A percentile compares a stretch with the other conserved stretches of the same genome.
Evolutionary conservation across 2,888 invertebrate species (phyloP).

Genomic region (Melieria picta): DNA sequence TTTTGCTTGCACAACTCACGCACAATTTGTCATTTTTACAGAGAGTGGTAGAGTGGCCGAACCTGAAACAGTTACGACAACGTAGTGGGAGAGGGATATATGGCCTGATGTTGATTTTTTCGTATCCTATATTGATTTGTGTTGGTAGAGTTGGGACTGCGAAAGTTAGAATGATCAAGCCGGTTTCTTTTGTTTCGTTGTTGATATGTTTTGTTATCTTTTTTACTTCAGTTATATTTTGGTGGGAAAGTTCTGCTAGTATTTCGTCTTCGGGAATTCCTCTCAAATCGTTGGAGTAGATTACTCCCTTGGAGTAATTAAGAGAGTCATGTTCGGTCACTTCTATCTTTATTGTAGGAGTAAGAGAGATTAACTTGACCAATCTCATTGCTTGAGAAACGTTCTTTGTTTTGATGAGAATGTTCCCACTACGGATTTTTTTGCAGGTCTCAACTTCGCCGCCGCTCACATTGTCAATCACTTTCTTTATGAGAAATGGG

Average conservation of each 20-base stretch:
- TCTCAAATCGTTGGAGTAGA: conserved; percentile 28
- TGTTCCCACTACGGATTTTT: conserved; percentile 25
- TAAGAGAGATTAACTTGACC: conserved; percentile 18
- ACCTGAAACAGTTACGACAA: conserved; percentile 1
- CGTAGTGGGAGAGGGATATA: conserved; percentile 19
- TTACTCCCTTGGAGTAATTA: conserved; percentile 30
- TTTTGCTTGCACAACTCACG: neutral
- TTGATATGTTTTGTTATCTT: conserved; percentile 20
- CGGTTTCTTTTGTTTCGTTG: conserved; percentile 21
- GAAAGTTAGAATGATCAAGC: conserved; percentile 29
- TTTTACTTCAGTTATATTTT: conserved; percentile 27
- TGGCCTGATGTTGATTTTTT: conserved; percentile 14
- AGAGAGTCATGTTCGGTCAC: conserved; percentile 19
- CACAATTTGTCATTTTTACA: conserved; percentile 23
- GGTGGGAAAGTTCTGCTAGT: conserved; percentile 10
- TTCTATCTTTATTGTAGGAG: conserved; percentile 22
- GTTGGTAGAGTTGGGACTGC: conserved; percentile 11
- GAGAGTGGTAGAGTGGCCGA: neutral
- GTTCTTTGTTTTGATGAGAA: conserved; percentile 30
- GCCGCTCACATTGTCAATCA: conserved; percentile 15
- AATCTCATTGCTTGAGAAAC: conserved; percentile 19
- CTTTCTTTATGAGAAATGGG: conserved; percentile 15
- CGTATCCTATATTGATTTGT: conserved; percentile 16
- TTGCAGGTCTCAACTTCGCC: conserved; percentile 28
- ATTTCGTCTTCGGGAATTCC: conserved; percentile 31